These are phyloP conservation scores for Heteromormyrus szaboi DNA, from an alignment of 2,797 vertebrate species.

Conservation along the genomic window DNA sequence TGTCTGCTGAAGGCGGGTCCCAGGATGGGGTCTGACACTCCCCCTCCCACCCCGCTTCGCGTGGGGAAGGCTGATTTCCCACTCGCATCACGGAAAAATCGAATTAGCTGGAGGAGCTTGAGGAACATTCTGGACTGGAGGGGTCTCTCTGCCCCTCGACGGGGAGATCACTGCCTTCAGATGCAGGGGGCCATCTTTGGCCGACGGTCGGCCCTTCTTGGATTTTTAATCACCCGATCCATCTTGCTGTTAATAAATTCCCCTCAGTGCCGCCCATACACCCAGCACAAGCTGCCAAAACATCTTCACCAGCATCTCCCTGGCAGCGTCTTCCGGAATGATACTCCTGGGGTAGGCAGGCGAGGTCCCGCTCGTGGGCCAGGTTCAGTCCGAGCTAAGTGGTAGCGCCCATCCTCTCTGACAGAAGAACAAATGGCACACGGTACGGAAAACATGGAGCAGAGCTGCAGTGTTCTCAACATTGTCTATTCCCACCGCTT, in stretches of 20 bases:
- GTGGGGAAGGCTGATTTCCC: neutral
- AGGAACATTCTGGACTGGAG: neutral
- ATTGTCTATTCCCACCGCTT: neutral
- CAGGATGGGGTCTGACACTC: neutral
- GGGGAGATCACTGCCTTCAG: neutral
- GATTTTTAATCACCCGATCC: slow-evolving; percentile 73
- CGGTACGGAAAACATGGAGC: slow-evolving; percentile 58
- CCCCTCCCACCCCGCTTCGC: neutral
- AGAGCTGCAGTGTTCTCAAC: slow-evolving; percentile 60
- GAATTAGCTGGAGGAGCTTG: neutral
- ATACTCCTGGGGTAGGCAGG: slow-evolving; percentile 41
- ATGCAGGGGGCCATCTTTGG: slow-evolving; percentile 24
- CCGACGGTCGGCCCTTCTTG: slow-evolving; percentile 58
- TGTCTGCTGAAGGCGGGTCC: neutral
- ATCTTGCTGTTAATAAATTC: slow-evolving; percentile 67
- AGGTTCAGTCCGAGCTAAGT: slow-evolving; percentile 67
- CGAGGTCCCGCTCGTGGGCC: slow-evolving; percentile 58
- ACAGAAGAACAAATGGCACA: slow-evolving; percentile 66
- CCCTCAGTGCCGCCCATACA: slow-evolving; percentile 43
- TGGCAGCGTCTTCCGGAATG: slow-evolving; percentile 53
- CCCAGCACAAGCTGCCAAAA: slow-evolving; percentile 44
- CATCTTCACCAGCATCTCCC: slow-evolving; percentile 62
- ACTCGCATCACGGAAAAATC: neutral
- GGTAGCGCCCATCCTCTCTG: slow-evolving; percentile 56
- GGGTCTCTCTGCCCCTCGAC: neutral